Conservation (phyloP, 2,888 invertebrate species). For the Cinara cedri region DNA sequence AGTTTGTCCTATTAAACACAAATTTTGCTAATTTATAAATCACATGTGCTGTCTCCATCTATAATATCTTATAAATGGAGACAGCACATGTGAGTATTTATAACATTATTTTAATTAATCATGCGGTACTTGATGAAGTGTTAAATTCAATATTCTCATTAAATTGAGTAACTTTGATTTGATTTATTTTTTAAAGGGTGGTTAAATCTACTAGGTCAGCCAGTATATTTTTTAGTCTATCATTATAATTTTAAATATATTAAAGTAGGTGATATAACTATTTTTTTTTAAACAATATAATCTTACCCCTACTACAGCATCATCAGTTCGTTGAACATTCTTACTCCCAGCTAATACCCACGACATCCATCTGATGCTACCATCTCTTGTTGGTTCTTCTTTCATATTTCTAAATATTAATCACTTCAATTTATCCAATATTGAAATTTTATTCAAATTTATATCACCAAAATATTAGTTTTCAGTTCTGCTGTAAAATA, state of each 20-base stretch:
- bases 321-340: slow-evolving; percentile 39
- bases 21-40: too few relatives aligned
- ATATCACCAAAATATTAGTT: neutral
- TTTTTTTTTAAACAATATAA: neutral
- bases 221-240: too few relatives aligned
- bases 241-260: too few relatives aligned
- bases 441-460: neutral
- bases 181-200: too few relatives aligned
- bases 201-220: too few relatives aligned
- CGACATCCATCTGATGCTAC: slow-evolving; percentile 49
- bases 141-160: neutral
- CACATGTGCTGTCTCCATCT: too few relatives aligned
- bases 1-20: too few relatives aligned
- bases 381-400: slow-evolving; percentile 44
- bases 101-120: too few relatives aligned
- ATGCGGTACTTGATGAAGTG: too few relatives aligned
- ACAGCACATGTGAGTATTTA: too few relatives aligned
- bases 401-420: slow-evolving; percentile 26
- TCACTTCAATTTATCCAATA: neutral
- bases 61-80: too few relatives aligned
- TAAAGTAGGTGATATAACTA: neutral
- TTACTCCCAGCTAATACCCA: slow-evolving; percentile 36
- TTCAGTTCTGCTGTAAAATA: neutral
- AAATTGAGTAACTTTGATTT: too few relatives aligned
- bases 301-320: slow-evolving; percentile 35